Evolutionary conservation across 2,888 invertebrate genomes (phyloP), one percentile per base, ranked within the genome.

Genomic region (Trissolcus brochymenae): DNA sequence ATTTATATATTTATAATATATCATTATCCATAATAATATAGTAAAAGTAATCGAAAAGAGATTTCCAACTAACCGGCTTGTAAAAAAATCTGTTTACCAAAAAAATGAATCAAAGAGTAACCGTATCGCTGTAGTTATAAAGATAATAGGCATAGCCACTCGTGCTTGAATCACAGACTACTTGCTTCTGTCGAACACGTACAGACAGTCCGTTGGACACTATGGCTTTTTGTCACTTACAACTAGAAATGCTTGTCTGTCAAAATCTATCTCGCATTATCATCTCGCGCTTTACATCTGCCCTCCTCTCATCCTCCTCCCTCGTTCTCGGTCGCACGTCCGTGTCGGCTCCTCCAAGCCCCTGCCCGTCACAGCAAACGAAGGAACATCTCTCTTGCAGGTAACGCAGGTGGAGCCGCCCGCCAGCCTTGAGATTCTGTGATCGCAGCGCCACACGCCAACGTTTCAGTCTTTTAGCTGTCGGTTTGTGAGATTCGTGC

Each of bases 101-200:
- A 7, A 25, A 68, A 75, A 75, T 68, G 75, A 75, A 68, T 68
- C 43, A 57, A 21, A 60, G 53, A 68, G 68, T 59, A 43, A 46
- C 62, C 61, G 85, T 85, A 85, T 74, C 78, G 75, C 74, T 65
- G 72, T 86, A 84, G 81, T 84, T 86, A 87, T 87, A 85, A 87
- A 88, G 86, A 87, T 87, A 88, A 84, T 88, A 88, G 88, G 88
- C 88, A 86, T 88, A 87, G 88, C 88, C 88, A 88, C 87, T 83
- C 85, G 87, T 87, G 87, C 86, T 87, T 87, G 83, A 85, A 88
- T 88, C 88, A 88, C 88, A 88, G 88, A 88, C 88, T 88, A 87
- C 87, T 88, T 84, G 84, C 87, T 88, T 87, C 81, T 84, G 88
- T 86, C 84, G 85, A 80, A 74, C 75, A 73, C 78, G 84, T 86